Conservation (phyloP, 2,888 invertebrate genomes). For the Aromia moschata region DNA sequence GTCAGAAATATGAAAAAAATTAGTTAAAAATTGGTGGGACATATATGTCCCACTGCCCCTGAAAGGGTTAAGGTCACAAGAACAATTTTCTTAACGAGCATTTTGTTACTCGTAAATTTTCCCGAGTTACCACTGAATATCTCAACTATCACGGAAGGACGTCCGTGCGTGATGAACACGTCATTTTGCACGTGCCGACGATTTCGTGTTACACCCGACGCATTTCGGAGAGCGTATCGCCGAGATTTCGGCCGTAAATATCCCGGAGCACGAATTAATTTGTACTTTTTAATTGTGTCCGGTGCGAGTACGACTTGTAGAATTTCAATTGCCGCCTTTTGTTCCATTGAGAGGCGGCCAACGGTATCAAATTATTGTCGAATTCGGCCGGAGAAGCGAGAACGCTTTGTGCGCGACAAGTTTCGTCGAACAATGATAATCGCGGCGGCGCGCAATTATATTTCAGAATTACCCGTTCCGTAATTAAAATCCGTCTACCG, state of each 20-base stretch:
- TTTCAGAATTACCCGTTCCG: conserved; percentile 23
- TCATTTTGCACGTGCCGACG: too few relatives aligned
- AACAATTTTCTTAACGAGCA: too few relatives aligned
- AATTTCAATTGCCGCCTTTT: conserved; percentile 47
- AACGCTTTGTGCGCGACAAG: conserved; percentile 26
- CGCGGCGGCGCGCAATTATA: conserved; percentile 20
- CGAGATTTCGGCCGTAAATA: conserved; percentile 23
- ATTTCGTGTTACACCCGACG: too few relatives aligned
- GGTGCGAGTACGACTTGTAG: conserved; percentile 46
- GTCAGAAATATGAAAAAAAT: too few relatives aligned
- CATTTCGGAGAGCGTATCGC: background rate
- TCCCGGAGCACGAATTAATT: conserved; percentile 43
- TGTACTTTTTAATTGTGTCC: conserved; percentile 48
- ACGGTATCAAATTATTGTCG: conserved; percentile 50
- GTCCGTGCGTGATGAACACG: background rate
- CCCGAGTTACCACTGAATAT: too few relatives aligned
- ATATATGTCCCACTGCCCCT: too few relatives aligned
- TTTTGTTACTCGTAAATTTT: too few relatives aligned
- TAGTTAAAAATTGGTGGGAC: too few relatives aligned
- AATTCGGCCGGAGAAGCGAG: conserved; percentile 41
- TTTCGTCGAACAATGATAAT: conserved; percentile 26
- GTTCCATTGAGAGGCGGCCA: conserved; percentile 51
- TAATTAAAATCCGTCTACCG: conserved; percentile 28
- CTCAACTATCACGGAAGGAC: too few relatives aligned
- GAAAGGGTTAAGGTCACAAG: too few relatives aligned